phyloP scores from a whole-genome alignment of 2,797 vertebrate genomes.

The Rhinatrema bivittatum region DNA sequence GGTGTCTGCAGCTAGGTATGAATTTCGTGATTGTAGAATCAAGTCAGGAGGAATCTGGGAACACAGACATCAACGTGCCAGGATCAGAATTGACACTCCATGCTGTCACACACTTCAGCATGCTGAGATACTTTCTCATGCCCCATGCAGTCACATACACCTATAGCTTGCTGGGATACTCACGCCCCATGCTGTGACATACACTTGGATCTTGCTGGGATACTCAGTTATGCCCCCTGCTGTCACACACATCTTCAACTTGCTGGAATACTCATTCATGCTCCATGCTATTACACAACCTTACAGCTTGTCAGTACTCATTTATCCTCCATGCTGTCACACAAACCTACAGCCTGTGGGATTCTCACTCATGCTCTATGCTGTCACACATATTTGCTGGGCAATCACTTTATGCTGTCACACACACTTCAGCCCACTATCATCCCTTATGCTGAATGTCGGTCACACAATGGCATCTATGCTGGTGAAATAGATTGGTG shows the following conservation, averaged over 20 bases:
- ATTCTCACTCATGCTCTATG: neutral
- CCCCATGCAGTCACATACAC: neutral
- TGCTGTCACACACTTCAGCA: neutral
- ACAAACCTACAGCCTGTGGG: neutral
- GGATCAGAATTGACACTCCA: neutral
- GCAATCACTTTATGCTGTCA: too few species aligned
- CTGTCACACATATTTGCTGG: neutral
- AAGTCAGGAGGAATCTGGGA: constrained; percentile 71
- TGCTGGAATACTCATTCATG: too few species aligned
- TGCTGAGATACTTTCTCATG: neutral
- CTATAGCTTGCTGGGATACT: neutral
- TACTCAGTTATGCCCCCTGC: too few species aligned
- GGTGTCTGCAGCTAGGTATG: constrained; percentile 62
- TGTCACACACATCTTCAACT: too few species aligned
- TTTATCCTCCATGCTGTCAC: neutral
- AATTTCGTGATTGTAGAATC: constrained; percentile 67
- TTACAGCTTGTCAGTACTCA: too few species aligned
- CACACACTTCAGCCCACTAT: too few species aligned
- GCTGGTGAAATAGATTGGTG: neutral
- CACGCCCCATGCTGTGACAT: too few species aligned
- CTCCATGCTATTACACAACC: too few species aligned
- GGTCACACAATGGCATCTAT: too few species aligned
- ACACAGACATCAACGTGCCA: neutral
- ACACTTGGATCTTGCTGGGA: too few species aligned
- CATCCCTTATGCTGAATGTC: too few species aligned